Conservation (phyloP, 23 tunicate genomes). For the Clavelina lepadiformis region DNA sequence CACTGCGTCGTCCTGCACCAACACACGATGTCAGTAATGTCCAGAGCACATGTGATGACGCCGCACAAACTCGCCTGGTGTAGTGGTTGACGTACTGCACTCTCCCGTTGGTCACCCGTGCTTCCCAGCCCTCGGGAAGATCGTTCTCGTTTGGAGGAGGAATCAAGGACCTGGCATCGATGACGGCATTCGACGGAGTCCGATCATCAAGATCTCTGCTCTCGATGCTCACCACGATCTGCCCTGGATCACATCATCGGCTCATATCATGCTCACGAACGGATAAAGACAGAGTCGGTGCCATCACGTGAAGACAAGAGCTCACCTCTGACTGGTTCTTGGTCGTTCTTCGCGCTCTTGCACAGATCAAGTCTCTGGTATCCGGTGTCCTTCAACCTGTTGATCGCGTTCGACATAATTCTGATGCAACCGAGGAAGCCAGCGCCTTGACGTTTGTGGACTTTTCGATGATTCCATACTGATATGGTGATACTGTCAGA, state of each 20-base stretch:
- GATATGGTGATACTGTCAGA: slow-evolving; percentile 92
- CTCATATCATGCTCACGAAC: neutral
- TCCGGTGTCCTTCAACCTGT: slow-evolving; percentile 89
- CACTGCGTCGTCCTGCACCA: slow-evolving; percentile 88
- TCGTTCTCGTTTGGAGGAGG: slow-evolving; percentile 52
- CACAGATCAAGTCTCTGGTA: slow-evolving; percentile 82
- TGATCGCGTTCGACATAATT: slow-evolving; percentile 85
- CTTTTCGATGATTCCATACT: slow-evolving; percentile 88
- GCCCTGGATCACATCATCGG: slow-evolving; percentile 40
- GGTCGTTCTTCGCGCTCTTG: slow-evolving; percentile 46
- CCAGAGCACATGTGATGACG: too few relatives aligned
- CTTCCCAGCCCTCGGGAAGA: slow-evolving; percentile 93
- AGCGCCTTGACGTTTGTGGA: slow-evolving; percentile 70
- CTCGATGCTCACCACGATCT: slow-evolving; percentile 81
- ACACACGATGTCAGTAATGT: neutral
- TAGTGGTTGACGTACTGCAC: slow-evolving; percentile 71
- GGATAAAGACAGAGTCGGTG: neutral
- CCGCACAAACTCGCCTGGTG: slow-evolving; percentile 59
- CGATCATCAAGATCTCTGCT: slow-evolving; percentile 80
- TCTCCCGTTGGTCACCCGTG: slow-evolving; percentile 52
- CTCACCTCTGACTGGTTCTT: slow-evolving; percentile 78
- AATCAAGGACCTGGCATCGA: slow-evolving; percentile 53
- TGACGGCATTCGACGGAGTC: slow-evolving; percentile 47
- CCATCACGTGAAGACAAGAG: neutral
- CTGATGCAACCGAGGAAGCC: slow-evolving; percentile 90